Evolutionary conservation across 2,113 vertebrate species (phyloP), one percentile per base, ranked within the genome.

Genomic region (Nothobranchius furzeri): DNA sequence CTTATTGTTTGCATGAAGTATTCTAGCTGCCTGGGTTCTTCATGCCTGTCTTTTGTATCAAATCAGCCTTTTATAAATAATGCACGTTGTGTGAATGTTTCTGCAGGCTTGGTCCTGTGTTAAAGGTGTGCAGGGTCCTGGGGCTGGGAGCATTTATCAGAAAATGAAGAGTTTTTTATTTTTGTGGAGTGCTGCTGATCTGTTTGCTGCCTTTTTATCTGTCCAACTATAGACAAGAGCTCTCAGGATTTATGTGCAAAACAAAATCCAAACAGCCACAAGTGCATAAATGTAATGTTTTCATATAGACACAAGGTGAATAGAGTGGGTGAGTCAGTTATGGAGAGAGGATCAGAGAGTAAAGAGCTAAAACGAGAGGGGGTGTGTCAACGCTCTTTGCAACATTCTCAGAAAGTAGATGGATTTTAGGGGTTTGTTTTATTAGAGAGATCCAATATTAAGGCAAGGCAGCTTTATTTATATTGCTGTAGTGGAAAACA

Each of bases 61-160:
- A 49, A 65, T 63, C 43, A 46, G 49, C 64, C 72, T 59, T 79
- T 82, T 73, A 90, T 88, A 82, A 90, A 91, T 90, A 87, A 90
- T 91, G 82, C 84, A 74, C 78, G 88, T 90, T 85, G 78, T 89
- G 84, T 80, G 36, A 71, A 68, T 64, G 30, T 69, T 70, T 88
- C 77, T 25, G 64, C 45, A 49, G 79, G 54, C 66, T 85, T 55
- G 71, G 81, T 84, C 72, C 69, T 67, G 63, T 64, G 56, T 75
- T 72, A 40, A 72, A 70, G 64, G 64, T 62, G 72, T 66, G 79
- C 73, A 78, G 55, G 66, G 68, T 36, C 37, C 37, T 78, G 73
- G 83, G 2, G 51, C 78, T 81, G 68, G 60, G 78, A 87, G 60
- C 76, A 76, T 87, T 79, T 30, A 84, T 73, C 61, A 57, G 60